A percentile compares a stretch with the other conserved stretches of the same genome.
These are phyloP conservation scores for Agrochola lota DNA, from an alignment of 2,888 invertebrate genomes.

Conservation along the genomic window DNA sequence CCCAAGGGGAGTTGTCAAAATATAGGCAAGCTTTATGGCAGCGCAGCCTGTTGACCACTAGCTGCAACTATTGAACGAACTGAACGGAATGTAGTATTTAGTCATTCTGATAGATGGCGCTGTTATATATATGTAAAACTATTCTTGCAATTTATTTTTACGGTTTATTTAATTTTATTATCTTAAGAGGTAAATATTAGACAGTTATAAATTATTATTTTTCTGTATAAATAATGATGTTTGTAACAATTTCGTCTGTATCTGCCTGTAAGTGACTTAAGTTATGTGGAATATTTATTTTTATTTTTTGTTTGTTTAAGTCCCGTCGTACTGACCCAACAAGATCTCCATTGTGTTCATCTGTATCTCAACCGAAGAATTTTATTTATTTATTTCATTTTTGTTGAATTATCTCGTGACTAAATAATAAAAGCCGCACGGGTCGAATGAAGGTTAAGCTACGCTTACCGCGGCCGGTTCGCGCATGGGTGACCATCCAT, in stretches of 20 bases:
- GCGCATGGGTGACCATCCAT: no score
- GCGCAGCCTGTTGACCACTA: constrained; percentile 63
- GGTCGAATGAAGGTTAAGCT: no score
- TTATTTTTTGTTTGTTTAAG: neutral
- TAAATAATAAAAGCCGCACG: no score
- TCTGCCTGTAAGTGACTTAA: neutral
- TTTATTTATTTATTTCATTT: neutral
- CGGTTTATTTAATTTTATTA: neutral
- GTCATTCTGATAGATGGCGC: constrained; percentile 36
- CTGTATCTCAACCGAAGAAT: neutral
- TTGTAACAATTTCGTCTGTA: neutral
- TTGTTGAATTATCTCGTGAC: neutral
- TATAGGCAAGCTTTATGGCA: constrained; percentile 29
- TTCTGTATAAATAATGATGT: neutral
- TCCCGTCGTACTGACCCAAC: neutral
- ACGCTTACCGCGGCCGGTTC: no score
- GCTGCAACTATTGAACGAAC: neutral
- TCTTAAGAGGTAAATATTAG: neutral
- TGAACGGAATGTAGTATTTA: neutral
- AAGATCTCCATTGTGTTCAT: neutral
- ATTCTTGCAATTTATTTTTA: no score
- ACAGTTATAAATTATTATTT: neutral
- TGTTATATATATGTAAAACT: neutral
- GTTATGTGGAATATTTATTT: neutral
- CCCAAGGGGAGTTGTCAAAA: constrained; percentile 73